Percentiles rank a stretch among this genome's conserved stretches.
Evolutionary conservation across 2,113 vertebrate species (phyloP).

Genomic region (Prunella fulvescens): DNA sequence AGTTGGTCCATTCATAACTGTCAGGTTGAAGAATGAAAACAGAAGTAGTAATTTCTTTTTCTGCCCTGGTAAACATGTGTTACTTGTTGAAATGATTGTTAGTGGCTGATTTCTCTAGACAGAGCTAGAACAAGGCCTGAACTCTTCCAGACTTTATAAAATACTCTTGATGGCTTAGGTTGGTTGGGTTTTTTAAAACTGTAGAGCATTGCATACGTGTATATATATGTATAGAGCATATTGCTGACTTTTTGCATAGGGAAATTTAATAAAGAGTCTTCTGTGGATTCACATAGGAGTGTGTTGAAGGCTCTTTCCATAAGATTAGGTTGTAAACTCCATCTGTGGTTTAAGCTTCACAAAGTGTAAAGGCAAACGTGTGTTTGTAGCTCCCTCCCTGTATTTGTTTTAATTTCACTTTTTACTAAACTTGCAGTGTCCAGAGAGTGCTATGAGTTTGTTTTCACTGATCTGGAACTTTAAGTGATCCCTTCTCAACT

Average conservation of each 20-base stretch:
- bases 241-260: background rate
- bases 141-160: background rate
- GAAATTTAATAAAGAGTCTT: background rate
- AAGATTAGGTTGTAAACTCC: background rate
- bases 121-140: background rate
- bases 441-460: background rate
- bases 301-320: background rate
- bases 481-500: background rate
- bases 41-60: background rate
- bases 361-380: accelerated
- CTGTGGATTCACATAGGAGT: background rate
- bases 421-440: background rate
- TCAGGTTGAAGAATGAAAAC: background rate
- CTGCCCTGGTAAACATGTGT: background rate
- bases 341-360: background rate
- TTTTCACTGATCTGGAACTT: background rate
- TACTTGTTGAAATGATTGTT: background rate
- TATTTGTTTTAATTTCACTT: background rate
- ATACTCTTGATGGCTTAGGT: background rate
- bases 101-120: background rate
- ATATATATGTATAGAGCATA: background rate
- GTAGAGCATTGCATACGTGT: background rate
- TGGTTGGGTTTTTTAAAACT: background rate
- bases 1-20: background rate
- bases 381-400: background rate